These are phyloP conservation scores for Perizoma flavofasciatum DNA, from an alignment of 2,888 invertebrate genomes.

Conservation along the genomic window DNA sequence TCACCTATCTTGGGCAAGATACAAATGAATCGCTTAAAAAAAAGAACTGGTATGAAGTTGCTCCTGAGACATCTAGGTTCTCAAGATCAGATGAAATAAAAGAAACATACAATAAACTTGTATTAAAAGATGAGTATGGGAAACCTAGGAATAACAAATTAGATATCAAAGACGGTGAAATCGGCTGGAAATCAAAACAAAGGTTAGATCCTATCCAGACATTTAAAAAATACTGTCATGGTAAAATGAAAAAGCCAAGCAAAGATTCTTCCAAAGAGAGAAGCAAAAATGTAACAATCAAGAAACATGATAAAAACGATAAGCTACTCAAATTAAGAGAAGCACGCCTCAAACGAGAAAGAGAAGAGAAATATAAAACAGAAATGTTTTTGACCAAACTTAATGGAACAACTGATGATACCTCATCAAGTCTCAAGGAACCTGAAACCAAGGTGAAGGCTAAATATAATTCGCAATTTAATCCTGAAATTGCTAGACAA, in stretches of 20 bases:
- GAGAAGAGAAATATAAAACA: conserved; percentile 88
- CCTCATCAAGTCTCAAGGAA: conserved; percentile 29
- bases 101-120: conserved; percentile 76
- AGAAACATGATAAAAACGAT: conserved; percentile 44
- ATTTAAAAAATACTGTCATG: conserved; percentile 83
- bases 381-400: conserved; percentile 89
- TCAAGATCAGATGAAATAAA: conserved; percentile 60
- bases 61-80: conserved; percentile 82
- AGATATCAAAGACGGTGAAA: conserved; percentile 83
- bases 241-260: conserved; percentile 39
- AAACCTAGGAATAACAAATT: conserved; percentile 60
- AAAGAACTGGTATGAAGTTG: conserved; percentile 94
- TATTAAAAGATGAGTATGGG: conserved; percentile 74
- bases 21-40: conserved; percentile 93
- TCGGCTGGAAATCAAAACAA: conserved; percentile 86
- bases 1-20: conserved; percentile 97
- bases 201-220: conserved; percentile 89
- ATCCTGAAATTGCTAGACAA: conserved; percentile 94
- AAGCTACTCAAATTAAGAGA: conserved; percentile 88
- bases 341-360: conserved; percentile 92
- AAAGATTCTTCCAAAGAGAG: conserved; percentile 10
- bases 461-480: conserved; percentile 98
- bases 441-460: conserved; percentile 80
- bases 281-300: conserved; percentile 29
- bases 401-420: conserved; percentile 54